Base-by-base conservation (phyloP, 2,113 vertebrate species). In the Rhodinocichla rosea region DNA sequence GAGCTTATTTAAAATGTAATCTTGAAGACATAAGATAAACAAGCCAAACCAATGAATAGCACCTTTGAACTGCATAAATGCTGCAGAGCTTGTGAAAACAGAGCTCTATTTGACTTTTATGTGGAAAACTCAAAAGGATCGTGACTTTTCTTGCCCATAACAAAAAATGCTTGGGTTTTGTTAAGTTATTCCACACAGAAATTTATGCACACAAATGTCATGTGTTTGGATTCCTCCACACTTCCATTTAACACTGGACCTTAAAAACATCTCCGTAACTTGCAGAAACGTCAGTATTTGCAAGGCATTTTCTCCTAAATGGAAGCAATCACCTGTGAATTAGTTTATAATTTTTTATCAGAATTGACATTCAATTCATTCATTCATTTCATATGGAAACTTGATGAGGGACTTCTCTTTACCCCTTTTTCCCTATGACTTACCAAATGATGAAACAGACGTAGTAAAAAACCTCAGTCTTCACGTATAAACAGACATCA, bases 61-160 rank as follows among this genome's bases (percentile, higher is more conserved):
- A 87, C 93, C 68, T 89, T 35, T 79, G 71, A 81, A 63, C 44
- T 73, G 20, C 52, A 79, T 62, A 96, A 94, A 94, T 49, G 78
- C 77, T 67, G 67, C 53, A 35, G 77, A 83, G 53, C 55, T 92
- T 93, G 83, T 83, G 78, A 73, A 89, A 88, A 73, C 22, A 86
- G 67, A 56, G 33, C 16, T 70, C 7, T 32, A 37, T 74, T 84
- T 91, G 62, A 89, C 65, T 81, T 89, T 15, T 27, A 45, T 19
- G 26, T 30, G 23, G 49, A 94, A 79, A 69, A 28, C 21, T 57
- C 52, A 33, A 42, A 91, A 87, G 40, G 40, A 83, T 13, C 2
- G 0, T 55, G 62, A 82, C 53, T 89, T 77, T 76, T 94, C 63
- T 83, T 90, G 80, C 62, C 63, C 28, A 7, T 50, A 82, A 89